These are phyloP conservation scores for Sebastes wilsoni DNA, from an alignment of 2,797 vertebrate species.

Conservation along the genomic window DNA sequence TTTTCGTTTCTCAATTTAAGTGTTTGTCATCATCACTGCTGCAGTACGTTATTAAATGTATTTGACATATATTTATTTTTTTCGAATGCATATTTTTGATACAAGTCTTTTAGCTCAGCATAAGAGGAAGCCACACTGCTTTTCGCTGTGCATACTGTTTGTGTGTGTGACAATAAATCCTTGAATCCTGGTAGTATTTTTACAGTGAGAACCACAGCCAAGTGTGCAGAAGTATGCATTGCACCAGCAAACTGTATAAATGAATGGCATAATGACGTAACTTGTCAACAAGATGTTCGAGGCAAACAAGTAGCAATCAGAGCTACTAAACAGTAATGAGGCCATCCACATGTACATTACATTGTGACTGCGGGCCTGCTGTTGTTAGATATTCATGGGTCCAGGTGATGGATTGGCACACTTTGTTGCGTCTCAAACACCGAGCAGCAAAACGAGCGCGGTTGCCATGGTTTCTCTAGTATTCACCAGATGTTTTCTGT, in stretches of 20 bases:
- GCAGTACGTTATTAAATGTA: background rate
- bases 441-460: constrained; percentile 19
- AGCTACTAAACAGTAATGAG: constrained; percentile 19
- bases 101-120: no score
- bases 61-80: background rate
- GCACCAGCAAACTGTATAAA: constrained; percentile 2
- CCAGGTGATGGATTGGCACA: constrained; percentile 43
- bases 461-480: constrained; percentile 46
- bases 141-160: background rate
- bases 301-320: constrained; percentile 12
- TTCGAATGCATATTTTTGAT: background rate
- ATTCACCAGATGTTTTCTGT: constrained; percentile 51
- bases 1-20: background rate
- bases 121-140: no score
- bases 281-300: constrained; percentile 31
- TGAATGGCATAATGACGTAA: constrained; percentile 9
- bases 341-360: background rate
- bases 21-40: background rate
- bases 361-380: background rate
- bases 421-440: constrained; percentile 31
- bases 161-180: background rate
- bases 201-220: background rate
- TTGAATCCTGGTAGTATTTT: no score
- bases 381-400: constrained; percentile 52
- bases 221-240: background rate